A percentile compares a stretch with the other conserved stretches of the same genome.
These are phyloP conservation scores for Frankliniella intonsa DNA, from an alignment of 2,888 invertebrate genomes.

Conservation along the genomic window DNA sequence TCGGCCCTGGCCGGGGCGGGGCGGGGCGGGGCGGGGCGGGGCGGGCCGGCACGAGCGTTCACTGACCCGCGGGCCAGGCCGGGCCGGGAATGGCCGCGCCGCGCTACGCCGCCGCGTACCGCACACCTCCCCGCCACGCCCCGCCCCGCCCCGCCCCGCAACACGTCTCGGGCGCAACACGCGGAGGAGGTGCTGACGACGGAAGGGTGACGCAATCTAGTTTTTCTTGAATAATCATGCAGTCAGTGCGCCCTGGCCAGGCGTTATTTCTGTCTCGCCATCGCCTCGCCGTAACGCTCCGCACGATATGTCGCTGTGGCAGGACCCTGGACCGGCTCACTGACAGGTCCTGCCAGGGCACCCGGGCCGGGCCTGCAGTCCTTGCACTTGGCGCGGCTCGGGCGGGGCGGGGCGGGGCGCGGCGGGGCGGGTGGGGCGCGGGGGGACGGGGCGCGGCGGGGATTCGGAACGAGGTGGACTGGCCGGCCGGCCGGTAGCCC, in stretches of 20 bases:
- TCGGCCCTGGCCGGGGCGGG: too few species aligned
- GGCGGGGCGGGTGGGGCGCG: neutral
- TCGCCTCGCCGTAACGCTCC: neutral
- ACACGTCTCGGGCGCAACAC: too few species aligned
- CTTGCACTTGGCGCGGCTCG: conserved; percentile 8
- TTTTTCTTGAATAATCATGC: too few species aligned
- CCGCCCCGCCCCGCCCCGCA: neutral
- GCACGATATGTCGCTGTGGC: neutral
- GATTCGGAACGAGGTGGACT: conserved; percentile 9
- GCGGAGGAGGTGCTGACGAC: too few species aligned
- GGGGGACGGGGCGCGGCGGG: neutral
- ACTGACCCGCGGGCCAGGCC: too few species aligned
- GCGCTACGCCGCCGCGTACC: neutral
- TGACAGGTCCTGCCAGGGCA: too few species aligned
- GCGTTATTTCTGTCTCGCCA: neutral
- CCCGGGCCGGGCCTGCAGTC: conserved; percentile 6
- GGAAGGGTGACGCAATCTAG: too few species aligned
- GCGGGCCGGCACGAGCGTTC: neutral
- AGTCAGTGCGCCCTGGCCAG: too few species aligned
- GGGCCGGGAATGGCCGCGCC: neutral
- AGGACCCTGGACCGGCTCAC: neutral
- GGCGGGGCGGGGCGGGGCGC: neutral
- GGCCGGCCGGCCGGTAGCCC: neutral
- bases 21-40: neutral
- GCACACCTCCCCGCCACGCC: neutral